Percentiles rank a stretch among this genome's conserved stretches.
Evolutionary conservation across 1,140 invertebrate genomes (phyloP).

Genomic region (Drosophila neocordata): DNA sequence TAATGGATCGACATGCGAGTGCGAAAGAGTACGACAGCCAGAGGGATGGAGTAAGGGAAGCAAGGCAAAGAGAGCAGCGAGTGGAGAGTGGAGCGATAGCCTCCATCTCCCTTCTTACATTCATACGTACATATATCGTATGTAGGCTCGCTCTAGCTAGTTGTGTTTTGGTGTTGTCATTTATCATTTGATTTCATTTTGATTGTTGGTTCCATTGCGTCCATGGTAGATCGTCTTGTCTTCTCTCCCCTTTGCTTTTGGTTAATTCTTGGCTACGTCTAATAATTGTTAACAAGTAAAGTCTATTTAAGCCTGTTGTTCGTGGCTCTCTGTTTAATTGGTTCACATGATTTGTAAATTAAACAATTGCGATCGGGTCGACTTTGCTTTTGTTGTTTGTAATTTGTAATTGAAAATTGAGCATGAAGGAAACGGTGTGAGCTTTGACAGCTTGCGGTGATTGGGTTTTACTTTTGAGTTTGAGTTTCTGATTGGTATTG

Average conservation of each 20-base stretch:
- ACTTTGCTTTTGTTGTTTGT: slow-evolving; percentile 48
- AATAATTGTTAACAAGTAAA: slow-evolving; percentile 80
- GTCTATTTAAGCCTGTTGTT: slow-evolving; percentile 78
- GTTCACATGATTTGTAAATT: slow-evolving; percentile 82
- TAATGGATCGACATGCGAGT: slow-evolving; percentile 73
- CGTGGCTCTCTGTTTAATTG: slow-evolving; percentile 73
- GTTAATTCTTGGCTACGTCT: slow-evolving; percentile 26
- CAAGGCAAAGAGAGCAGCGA: slow-evolving; percentile 3
- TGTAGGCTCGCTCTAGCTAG: slow-evolving; percentile 59
- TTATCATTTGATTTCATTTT: slow-evolving; percentile 81
- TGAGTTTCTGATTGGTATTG: slow-evolving; percentile 23
- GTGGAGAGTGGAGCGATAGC: background rate
- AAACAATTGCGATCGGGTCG: slow-evolving; percentile 73
- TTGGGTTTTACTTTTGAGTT: slow-evolving; percentile 32
- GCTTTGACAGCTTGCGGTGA: slow-evolving; percentile 63
- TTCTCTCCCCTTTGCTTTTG: slow-evolving; percentile 1
- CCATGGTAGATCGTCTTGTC: slow-evolving; percentile 3
- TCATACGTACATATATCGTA: slow-evolving; percentile 14
- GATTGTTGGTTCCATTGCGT: slow-evolving; percentile 57
- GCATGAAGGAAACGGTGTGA: slow-evolving; percentile 72
- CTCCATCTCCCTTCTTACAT: slow-evolving; percentile 29
- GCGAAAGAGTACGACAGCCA: slow-evolving; percentile 23
- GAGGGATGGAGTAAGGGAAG: background rate
- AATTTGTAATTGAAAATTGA: slow-evolving; percentile 78
- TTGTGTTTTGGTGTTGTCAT: slow-evolving; percentile 80